These are phyloP conservation scores for Furcula furcula DNA, from an alignment of 2,888 invertebrate species.

Conservation along the genomic window DNA sequence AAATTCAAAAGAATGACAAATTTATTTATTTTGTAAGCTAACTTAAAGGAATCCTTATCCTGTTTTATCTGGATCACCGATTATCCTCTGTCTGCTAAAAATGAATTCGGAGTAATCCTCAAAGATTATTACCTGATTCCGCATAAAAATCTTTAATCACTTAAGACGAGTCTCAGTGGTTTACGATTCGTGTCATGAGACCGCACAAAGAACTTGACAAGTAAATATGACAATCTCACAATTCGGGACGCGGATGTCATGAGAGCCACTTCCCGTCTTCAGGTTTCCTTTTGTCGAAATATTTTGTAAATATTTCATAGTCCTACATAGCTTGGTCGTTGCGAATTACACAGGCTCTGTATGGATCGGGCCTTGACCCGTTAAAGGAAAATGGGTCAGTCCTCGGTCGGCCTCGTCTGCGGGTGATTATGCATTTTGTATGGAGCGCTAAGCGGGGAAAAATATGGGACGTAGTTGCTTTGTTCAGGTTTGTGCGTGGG, in stretches of 20 bases:
- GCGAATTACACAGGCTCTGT: conserved; percentile 28
- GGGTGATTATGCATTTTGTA: conserved; percentile 50
- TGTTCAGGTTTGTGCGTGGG: conserved; percentile 15
- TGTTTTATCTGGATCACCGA: too few relatives aligned
- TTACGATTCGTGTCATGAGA: conserved; percentile 1
- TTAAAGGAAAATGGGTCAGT: conserved; percentile 40
- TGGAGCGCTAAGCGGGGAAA: conserved; percentile 34
- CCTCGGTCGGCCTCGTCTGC: conserved; percentile 29
- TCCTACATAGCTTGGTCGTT: conserved; percentile 27
- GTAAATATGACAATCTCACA: conserved; percentile 27
- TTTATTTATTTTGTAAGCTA: too few relatives aligned
- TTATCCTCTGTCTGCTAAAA: too few relatives aligned
- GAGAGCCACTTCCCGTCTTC: conserved; percentile 28
- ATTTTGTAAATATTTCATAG: conserved; percentile 35
- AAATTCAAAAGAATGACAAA: too few relatives aligned
- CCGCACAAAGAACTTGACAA: conserved; percentile 25
- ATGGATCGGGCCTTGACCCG: conserved; percentile 42
- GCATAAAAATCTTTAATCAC: too few relatives aligned
- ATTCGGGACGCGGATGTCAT: conserved; percentile 25
- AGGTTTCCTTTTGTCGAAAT: conserved; percentile 29
- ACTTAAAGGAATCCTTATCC: too few relatives aligned
- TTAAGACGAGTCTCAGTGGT: too few relatives aligned
- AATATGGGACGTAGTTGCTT: conserved; percentile 26
- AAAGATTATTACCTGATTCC: too few relatives aligned
- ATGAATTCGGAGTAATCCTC: too few relatives aligned